Evolutionary conservation across 1,140 invertebrate genomes (phyloP).

Genomic region (Meloidogyne chitwoodi): DNA sequence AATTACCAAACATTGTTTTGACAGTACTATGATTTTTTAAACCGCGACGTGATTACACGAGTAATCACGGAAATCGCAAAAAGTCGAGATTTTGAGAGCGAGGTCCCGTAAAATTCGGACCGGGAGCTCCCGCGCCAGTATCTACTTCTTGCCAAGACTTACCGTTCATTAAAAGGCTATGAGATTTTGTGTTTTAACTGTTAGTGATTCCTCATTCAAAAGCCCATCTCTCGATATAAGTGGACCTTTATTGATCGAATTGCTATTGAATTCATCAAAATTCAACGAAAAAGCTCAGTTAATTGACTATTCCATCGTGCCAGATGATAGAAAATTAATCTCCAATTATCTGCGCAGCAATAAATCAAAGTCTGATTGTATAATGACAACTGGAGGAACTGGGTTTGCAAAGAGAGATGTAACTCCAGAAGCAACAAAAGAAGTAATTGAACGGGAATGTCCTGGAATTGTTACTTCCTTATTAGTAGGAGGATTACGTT

Average conservation of each 20-base stretch:
- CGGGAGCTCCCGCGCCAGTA: too few relatives aligned
- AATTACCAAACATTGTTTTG: too few relatives aligned
- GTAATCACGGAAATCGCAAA: too few relatives aligned
- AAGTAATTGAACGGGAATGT: conserved; percentile 35
- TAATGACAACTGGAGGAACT: conserved; percentile 12
- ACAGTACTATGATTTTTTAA: too few relatives aligned
- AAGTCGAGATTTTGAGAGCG: too few relatives aligned
- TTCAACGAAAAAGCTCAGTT: neutral
- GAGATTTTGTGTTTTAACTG: conserved; percentile 3
- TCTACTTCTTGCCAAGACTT: too few relatives aligned
- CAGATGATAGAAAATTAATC: conserved; percentile 13
- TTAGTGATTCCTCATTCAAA: conserved; percentile 16
- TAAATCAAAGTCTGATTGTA: neutral
- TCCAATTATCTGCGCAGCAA: neutral
- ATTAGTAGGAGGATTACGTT: conserved; percentile 1
- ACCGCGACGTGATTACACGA: too few relatives aligned
- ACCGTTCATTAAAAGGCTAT: too few relatives aligned
- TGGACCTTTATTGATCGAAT: conserved; percentile 18
- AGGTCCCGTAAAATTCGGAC: too few relatives aligned
- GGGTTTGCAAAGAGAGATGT: conserved; percentile 30
- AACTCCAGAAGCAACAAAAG: conserved; percentile 39
- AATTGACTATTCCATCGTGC: conserved; percentile 1
- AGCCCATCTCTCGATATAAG: conserved; percentile 16
- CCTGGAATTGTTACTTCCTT: conserved; percentile 20
- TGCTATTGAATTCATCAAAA: neutral